A percentile compares a stretch with the other conserved stretches of the same genome.
Conservation (phyloP, 2,888 invertebrate genomes). For the Drosophila affinis region DNA sequence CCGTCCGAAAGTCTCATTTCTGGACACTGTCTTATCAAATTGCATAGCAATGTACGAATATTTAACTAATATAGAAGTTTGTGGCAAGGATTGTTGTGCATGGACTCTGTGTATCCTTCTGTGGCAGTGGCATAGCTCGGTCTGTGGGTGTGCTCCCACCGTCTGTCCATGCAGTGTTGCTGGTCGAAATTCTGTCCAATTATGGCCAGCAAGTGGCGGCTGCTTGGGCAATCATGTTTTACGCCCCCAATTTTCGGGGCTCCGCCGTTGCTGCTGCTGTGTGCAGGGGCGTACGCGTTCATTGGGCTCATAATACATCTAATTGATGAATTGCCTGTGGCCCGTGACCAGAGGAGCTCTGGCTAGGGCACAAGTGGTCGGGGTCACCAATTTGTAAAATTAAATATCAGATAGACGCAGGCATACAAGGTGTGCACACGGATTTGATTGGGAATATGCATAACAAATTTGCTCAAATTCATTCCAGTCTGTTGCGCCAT, state of each 20-base stretch:
- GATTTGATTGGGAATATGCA: background rate
- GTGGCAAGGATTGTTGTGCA: background rate
- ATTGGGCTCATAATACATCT: background rate
- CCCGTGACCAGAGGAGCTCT: background rate
- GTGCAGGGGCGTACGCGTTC: background rate
- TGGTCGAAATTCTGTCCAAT: conserved; percentile 33
- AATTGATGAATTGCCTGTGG: background rate
- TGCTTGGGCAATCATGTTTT: conserved; percentile 18
- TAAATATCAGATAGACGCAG: background rate
- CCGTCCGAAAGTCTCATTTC: background rate
- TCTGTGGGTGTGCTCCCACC: conserved; percentile 11
- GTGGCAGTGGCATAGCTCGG: background rate
- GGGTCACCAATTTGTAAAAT: background rate
- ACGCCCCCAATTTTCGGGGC: conserved; percentile 1
- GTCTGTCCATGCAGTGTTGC: conserved; percentile 10
- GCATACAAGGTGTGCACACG: background rate
- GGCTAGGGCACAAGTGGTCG: background rate
- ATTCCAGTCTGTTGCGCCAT: background rate
- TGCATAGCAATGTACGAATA: background rate
- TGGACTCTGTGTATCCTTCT: background rate
- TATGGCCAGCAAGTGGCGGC: conserved; percentile 29
- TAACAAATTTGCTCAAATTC: background rate
- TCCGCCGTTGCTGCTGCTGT: background rate
- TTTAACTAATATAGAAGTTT: background rate
- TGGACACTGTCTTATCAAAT: background rate